These are phyloP conservation scores for Falcaria lacertinaria DNA, from an alignment of 2,888 invertebrate genomes.

Conservation along the genomic window DNA sequence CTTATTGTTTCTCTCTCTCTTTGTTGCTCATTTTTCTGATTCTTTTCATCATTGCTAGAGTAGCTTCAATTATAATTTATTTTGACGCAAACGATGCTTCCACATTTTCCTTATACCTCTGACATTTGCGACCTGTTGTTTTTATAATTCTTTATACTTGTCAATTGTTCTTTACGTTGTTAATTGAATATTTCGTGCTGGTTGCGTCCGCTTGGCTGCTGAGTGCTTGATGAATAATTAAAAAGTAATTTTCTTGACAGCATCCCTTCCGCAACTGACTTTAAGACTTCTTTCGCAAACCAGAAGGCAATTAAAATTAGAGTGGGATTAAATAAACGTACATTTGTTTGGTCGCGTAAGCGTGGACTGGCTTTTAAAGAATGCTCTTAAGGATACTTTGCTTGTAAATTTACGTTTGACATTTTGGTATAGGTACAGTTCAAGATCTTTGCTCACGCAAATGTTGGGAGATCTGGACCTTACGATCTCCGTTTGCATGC, in stretches of 20 bases:
- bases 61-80: conserved; percentile 23
- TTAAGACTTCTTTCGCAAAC: conserved; percentile 8
- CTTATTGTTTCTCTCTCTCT: conserved; percentile 2
- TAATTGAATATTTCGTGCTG: conserved; percentile 43
- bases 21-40: conserved; percentile 25
- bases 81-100: conserved; percentile 10
- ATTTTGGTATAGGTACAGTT: conserved; percentile 7
- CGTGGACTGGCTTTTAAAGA: neutral
- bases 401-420: neutral
- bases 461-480: conserved; percentile 37
- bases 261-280: conserved; percentile 14
- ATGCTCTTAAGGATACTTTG: neutral
- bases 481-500: conserved; percentile 54
- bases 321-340: conserved; percentile 8
- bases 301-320: conserved; percentile 6
- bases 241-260: conserved; percentile 29
- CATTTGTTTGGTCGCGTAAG: neutral
- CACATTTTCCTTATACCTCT: conserved; percentile 10
- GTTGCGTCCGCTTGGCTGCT: conserved; percentile 20
- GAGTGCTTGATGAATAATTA: conserved; percentile 45
- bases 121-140: conserved; percentile 23
- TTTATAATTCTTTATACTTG: conserved; percentile 23
- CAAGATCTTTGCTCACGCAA: conserved; percentile 9
- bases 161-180: conserved; percentile 32
- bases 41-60: conserved; percentile 18